Evolutionary conservation across 2,797 vertebrate species (phyloP).

Genomic region (Margarornis squamiger): DNA sequence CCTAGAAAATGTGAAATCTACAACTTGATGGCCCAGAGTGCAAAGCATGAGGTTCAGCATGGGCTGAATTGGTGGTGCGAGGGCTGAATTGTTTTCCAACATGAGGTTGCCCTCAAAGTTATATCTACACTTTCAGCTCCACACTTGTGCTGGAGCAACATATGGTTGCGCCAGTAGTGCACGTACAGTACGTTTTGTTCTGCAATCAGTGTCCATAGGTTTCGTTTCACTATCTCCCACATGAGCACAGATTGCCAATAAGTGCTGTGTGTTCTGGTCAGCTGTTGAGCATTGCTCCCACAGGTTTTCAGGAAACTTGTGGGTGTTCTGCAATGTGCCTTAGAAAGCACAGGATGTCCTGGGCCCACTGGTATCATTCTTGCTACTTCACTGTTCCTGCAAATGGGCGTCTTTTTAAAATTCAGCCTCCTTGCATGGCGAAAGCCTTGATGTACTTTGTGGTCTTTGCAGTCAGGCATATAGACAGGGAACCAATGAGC

Average conservation of each 20-base stretch:
- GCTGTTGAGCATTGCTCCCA: rapidly evolving
- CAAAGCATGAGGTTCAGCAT: neutral
- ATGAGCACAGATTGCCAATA: neutral
- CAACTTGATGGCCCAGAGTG: neutral
- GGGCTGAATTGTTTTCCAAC: neutral
- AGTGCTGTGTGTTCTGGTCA: neutral
- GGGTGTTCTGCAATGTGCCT: neutral
- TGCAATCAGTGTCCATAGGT: neutral
- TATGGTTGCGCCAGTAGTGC: neutral
- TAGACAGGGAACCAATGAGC: neutral
- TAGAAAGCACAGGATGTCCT: neutral
- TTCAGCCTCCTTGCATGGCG: neutral
- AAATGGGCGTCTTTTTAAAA: neutral
- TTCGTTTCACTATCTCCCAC: neutral
- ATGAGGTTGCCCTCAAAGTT: neutral
- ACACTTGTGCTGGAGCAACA: neutral
- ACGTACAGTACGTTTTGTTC: neutral
- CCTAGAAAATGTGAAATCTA: neutral
- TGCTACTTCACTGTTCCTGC: neutral
- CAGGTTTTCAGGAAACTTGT: neutral
- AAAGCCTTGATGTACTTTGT: neutral
- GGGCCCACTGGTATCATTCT: neutral
- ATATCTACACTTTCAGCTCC: neutral
- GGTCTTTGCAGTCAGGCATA: neutral
- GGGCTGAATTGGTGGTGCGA: neutral